Evolutionary conservation across 2,888 invertebrate species (phyloP), one percentile per base, ranked within the genome.

Genomic region (Caenorhabditis imperialis): DNA sequence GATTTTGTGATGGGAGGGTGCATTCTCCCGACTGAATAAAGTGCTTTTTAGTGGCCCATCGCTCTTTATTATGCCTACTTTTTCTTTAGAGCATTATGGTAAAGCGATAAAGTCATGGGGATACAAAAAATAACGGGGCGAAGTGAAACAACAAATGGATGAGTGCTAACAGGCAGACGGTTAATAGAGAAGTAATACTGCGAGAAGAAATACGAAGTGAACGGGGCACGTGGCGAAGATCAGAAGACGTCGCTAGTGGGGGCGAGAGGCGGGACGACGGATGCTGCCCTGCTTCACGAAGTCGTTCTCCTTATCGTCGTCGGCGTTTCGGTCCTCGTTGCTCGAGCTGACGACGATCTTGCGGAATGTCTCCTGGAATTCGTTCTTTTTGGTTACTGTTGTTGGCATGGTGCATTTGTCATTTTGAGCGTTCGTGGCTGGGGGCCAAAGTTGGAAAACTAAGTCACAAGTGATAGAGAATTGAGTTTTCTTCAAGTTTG

Each of bases 301-400:
- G 27, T 72, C 57, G 20, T 72, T 61, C 10, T 61, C 54, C 14
- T 65, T 72, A 18, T 72, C 72, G 3, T 57, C 55, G 3, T 63
- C 63, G 2, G 57, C 63, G 37, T 25, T 37, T 27, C 37, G 23
- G 20, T 38, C 40, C 2, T 35, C 50, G 50, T 50, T 50, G 5
- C 50, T 20, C 3, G 45, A 48, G n/a, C 42, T 42, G 7, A 65
- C 63, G 22, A 73, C 55, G 6, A 73, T 65, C 45, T 61, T 73
- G 22, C 73, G 73, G 61, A 73, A 73, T 55, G 61, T 65, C 61
- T 73, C 73, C 73, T 73, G 55, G 33, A 73, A 55, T 57, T 50
- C 55, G 40, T 42, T 23, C 14, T 47, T 53, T 16, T 14, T 22
- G 33, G n/a, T n/a, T n/a, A n/a, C 20, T 48, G 18, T 23, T 38